Conservation (phyloP, 2,888 invertebrate genomes). For the Tetheella fluctuosa region DNA sequence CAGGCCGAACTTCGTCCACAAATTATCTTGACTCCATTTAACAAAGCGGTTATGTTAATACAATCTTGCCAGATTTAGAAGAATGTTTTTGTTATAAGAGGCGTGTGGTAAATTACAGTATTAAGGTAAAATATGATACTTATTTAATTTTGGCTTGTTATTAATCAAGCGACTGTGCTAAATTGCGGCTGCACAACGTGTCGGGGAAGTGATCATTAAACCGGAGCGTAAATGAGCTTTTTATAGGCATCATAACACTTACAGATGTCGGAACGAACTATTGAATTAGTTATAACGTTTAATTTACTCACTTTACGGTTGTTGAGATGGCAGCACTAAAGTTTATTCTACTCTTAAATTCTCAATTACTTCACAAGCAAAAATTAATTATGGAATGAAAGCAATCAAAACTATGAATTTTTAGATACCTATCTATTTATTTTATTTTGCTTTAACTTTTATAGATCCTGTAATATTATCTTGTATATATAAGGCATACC, state of each 20-base stretch:
- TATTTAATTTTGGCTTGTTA: conserved; percentile 62
- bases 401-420: neutral
- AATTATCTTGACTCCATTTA: conserved; percentile 83
- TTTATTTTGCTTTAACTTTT: too few species aligned
- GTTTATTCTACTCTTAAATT: conserved; percentile 61
- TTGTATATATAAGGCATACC: too few species aligned
- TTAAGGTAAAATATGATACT: conserved; percentile 71
- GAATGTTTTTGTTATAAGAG: conserved; percentile 73
- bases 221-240: conserved; percentile 67
- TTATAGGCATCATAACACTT: conserved; percentile 71
- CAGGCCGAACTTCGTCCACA: conserved; percentile 82
- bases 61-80: conserved; percentile 75
- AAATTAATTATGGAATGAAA: conserved; percentile 34
- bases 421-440: neutral
- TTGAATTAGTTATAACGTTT: conserved; percentile 73
- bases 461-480: too few species aligned
- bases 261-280: conserved; percentile 70
- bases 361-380: conserved; percentile 49
- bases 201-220: conserved; percentile 65
- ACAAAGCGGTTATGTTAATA: conserved; percentile 83
- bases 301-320: conserved; percentile 65
- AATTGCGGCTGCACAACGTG: conserved; percentile 46
- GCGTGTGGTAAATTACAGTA: conserved; percentile 67
- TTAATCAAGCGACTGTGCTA: conserved; percentile 52
- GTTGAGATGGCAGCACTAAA: conserved; percentile 52